A percentile compares a stretch with the other conserved stretches of the same genome.
phyloP scores from a whole-genome alignment of 2,113 vertebrate genomes.

The Gasterosteus aculeatus region DNA sequence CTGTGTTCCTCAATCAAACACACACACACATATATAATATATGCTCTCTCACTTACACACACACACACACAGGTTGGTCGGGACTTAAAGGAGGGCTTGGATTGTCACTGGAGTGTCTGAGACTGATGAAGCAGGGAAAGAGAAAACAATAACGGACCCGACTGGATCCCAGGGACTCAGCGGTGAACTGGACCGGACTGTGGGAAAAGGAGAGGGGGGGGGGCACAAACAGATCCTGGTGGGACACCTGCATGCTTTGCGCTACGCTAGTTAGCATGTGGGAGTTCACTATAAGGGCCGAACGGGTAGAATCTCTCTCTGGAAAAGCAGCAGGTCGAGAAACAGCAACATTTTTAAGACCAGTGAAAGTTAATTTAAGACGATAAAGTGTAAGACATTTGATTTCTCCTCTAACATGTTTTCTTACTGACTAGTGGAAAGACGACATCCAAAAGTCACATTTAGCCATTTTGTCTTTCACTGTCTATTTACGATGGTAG shows the following conservation, averaged over 20 bases:
- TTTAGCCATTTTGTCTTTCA: neutral
- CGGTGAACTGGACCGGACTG: neutral
- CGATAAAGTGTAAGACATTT: neutral
- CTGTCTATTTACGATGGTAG: neutral
- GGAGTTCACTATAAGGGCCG: neutral
- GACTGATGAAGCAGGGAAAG: constrained; percentile 42
- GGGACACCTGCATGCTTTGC: neutral
- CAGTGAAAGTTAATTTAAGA: neutral
- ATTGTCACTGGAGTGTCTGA: constrained; percentile 67
- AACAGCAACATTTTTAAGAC: neutral
- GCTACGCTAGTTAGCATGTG: neutral
- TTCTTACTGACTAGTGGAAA: neutral
- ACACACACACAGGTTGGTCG: constrained; percentile 15
- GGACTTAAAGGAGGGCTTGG: constrained; percentile 34
- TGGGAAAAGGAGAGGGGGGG: neutral
- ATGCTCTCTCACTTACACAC: constrained; percentile 36
- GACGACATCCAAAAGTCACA: neutral
- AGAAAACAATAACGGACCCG: constrained; percentile 30
- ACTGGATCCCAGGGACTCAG: constrained; percentile 9
- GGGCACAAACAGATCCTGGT: neutral
- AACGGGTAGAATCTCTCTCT: neutral
- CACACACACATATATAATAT: constrained; percentile 7
- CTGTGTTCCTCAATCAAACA: constrained; percentile 3
- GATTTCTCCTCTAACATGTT: neutral
- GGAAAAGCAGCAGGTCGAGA: neutral